phyloP scores from a whole-genome alignment of 2,113 vertebrate species.

The Hippocampus comes region DNA sequence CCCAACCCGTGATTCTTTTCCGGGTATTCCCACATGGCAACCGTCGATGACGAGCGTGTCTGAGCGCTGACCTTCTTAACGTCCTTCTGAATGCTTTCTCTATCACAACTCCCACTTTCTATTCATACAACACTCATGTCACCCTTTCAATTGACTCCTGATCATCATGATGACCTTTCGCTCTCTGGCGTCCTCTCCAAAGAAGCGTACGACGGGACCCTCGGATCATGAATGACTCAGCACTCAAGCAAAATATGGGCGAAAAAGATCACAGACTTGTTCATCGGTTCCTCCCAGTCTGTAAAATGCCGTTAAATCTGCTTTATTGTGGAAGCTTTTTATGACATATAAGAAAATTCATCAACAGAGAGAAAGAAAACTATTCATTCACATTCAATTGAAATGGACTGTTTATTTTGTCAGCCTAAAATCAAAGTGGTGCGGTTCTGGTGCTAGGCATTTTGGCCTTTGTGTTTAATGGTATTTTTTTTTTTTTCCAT shows the following conservation, averaged over 20 bases:
- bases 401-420: too few relatives aligned
- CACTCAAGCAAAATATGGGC: neutral
- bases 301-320: too few relatives aligned
- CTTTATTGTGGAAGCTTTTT: too few relatives aligned
- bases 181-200: neutral
- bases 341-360: too few relatives aligned
- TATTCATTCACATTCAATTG: too few relatives aligned
- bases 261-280: too few relatives aligned
- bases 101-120: slow-evolving; percentile 24
- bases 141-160: slow-evolving; percentile 11
- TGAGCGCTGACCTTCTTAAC: slow-evolving; percentile 59
- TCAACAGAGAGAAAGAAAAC: too few relatives aligned
- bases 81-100: slow-evolving; percentile 47
- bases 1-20: slow-evolving; percentile 30
- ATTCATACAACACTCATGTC: neutral
- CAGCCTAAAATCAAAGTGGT: too few relatives aligned
- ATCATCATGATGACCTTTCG: neutral
- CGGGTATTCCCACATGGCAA: slow-evolving; percentile 58
- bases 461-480: too few relatives aligned
- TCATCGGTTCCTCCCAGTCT: too few relatives aligned
- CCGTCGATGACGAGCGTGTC: slow-evolving; percentile 40
- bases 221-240: neutral
- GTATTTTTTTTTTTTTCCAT: too few relatives aligned
- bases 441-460: too few relatives aligned
- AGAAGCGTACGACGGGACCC: neutral